Base-by-base conservation (phyloP, 2,113 vertebrate species). In the Dromiciops gliroides region DNA sequence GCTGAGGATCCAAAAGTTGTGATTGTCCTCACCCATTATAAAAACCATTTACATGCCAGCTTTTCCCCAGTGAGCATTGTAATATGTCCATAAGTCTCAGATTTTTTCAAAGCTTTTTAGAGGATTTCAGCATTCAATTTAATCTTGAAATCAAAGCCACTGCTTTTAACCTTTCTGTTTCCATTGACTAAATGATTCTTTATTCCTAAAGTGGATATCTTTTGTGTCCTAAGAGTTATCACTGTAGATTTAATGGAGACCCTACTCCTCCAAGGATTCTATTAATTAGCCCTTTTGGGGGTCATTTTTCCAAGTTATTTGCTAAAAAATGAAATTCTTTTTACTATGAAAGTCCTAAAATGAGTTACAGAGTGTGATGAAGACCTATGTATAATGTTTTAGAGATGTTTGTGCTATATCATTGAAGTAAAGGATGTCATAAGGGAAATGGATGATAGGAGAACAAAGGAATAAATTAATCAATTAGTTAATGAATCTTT, bases 1-100 rank as follows among this genome's bases (percentile, higher is more conserved):
- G 47, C 94, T 93, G 91, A 97, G 92, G 60, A 95, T 95, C 96
- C 96, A 95, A 94, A 96, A 91, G 88, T 94, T 95, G 94, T 91
- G 60, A 93, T 93, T 93, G 91, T 91, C 89, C 51, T 96, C 92
- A 96, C 51, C 91, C 94, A 95, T 89, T 94, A 89, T 88, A 83
- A 93, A 92, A 96, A 67, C 47, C 44, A 92, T 95, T 94, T 95
- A 94, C 95, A 96, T 90, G 94, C 95, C 95, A 95, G 53, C 92
- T 53, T 92, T 97, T 93, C 94, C 90, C 44, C 53, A 51, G 75
- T 89, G n/a, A 47, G 37, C 37, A 8, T 51, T 8, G 0, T 51
- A 88, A 75, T 89, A 44, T 93, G 50, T 26, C 94, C 89, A 0
- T 95, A 92, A 96, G 93, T 94, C 91, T 96, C 92, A 0, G 25